Base-by-base conservation (phyloP, 2,888 invertebrate genomes). In the Gortyna flavago region DNA sequence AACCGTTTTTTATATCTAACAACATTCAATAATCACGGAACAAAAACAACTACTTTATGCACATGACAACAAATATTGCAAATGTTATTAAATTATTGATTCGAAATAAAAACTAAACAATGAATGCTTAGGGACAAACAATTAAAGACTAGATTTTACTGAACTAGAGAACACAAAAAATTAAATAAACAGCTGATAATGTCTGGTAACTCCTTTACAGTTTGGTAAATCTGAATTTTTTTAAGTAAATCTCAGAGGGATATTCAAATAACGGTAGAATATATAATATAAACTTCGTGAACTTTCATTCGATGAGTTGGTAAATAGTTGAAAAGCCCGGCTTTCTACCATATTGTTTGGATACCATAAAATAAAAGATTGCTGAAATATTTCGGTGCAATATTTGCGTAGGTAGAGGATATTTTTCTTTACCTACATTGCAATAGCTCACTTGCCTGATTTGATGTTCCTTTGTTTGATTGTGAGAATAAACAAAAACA, bases 61-160 rank as follows among this genome's bases (percentile, higher is more conserved):
- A 95, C 93, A 89, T 83, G 88, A 95, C 93, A 94, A 86, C 86
- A 84, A 89, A 89, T 76, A 85, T 78, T 79, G 79, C 72, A 64
- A 78, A 82, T 75, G 29, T 38, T 72, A 54, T 16, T 59, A 44
- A 38, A 72, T 51, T 51, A 73, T 51, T 57, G n/a, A 51, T 74
- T 75, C 16, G 1, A 48, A 70, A 68, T 57, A 71, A 61, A 59
- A 80, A 87, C 59, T 48, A 71, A 75, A 79, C 67, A 79, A 79
- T 77, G 21, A 86, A 84, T 84, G 69, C 65, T 75, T 21, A 65
- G 82, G 80, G 84, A 82, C 72, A 71, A 78, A 62, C 32, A 69
- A 73, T 80, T 66, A 35, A 81, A 76, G 38, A 38, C 87, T 87
- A 88, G 66, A 3, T 67, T 72, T 79, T 74, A 84, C 80, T 59